Base-by-base conservation (phyloP, 2,888 invertebrate species). In the Phengaris arion region DNA sequence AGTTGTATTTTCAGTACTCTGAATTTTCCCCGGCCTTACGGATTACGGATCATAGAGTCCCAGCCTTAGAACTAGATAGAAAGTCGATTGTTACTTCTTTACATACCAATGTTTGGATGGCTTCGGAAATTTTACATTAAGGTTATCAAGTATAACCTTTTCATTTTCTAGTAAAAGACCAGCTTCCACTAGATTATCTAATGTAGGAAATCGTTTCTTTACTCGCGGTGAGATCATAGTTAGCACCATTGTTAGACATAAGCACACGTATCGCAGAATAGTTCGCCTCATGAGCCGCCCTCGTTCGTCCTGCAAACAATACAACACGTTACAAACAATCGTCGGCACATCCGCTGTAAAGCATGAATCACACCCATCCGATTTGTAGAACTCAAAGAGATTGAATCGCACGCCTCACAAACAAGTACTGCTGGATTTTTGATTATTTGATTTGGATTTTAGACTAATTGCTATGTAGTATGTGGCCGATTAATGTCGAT, bases 151-250 rank as follows among this genome's bases (percentile, higher is more conserved):
- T 79, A 98, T 97, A 64, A 92, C 91, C 82, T 96, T 95, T 87
- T 98, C 98, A 84, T 97, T 98, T 78, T 97, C 96, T 76, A 96
- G 94, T 68, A 98, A 90, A 68, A 98, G 91, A 81, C 98, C 98
- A 8, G 97, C 96, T 78, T 98, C 98, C 6, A 98, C 96, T 77
- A 98, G 95, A 87, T 98, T 97, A 79, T 96, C 95, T 77, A 97
- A 90, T 0, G 96, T 96, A 0, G 98, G 98, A 86, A 98, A 98
- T 15, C 98, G 94, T 86, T 97, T 98, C 87, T 98, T 98, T 46
- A 98, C 98, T 72, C 96, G 94, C 0, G 98, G 97, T 74, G 97
- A 97, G 79, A 98, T 96, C 95, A 97, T 97, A 59, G 96, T 95
- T 81, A 98, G 95, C 77, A 97, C 97, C 96, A 98, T 96, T 0